Evolutionary conservation across 1,140 invertebrate genomes (phyloP), one percentile per base, ranked within the genome.

Genomic region (Mactra quadrangularis): DNA sequence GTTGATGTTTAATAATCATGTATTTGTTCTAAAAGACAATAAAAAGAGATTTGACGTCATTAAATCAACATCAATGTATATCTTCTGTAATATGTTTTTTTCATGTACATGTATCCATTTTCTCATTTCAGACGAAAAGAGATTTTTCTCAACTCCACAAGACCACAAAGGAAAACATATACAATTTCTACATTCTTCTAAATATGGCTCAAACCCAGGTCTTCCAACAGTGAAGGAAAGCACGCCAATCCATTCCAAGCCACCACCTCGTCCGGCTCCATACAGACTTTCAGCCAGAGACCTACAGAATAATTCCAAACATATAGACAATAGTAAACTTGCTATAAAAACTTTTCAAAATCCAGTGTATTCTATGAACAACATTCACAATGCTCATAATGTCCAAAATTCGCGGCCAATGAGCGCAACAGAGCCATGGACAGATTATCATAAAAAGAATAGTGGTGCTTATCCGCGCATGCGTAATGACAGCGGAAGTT

Each of bases 401-500:
- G 19, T 35, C 19, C 47, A 71, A 31, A 53, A 45, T 53, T n/a
- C n/a, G n/a, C 50, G 53, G 7, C 35, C 52, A 38, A 25, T 31
- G 1, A 25, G 1, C n/a, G 29, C 41, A 4, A 45, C 41, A 6
- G 66, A 70, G 13, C 33, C 29, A 33, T 81, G 64, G 64, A n/a
- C 6, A 41, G 64, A 70, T 22, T 70, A 53, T 25, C 45, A 53
- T 55, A 29, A 60, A n/a, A 29, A 75, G n/a, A 53, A 68, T 31
- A 59, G 57, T 35, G 33, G 25, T 0, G n/a, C 47, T 68, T 68
- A 50, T 29, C 64, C 60, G 45, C 79, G 79, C 71, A 62, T 74
- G 70, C 79, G 70, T 35, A 53, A 75, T 82, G 79, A 82, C 50
- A 82, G 79, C 59, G 55, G 47, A 60, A 82, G 79, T 38, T 74